Evolutionary conservation across 2,797 vertebrate genomes (phyloP).

Genomic region (Hyperoplus immaculatus): DNA sequence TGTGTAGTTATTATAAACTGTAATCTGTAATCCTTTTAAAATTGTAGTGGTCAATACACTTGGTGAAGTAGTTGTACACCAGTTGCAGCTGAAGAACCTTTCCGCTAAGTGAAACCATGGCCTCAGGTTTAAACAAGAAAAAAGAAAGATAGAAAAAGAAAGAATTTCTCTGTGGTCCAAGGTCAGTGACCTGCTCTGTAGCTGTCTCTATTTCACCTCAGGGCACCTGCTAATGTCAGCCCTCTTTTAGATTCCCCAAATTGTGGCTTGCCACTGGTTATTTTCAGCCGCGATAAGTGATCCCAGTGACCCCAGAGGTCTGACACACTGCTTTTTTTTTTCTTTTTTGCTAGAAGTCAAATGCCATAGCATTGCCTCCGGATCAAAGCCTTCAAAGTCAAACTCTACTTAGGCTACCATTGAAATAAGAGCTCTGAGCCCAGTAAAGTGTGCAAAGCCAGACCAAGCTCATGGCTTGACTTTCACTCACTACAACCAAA

Average conservation of each 20-base stretch:
- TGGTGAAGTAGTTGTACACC: constrained; percentile 56
- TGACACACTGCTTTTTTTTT: constrained; percentile 77
- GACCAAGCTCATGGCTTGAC: constrained; percentile 75
- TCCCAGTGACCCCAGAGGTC: constrained; percentile 86
- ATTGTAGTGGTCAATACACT: constrained; percentile 30
- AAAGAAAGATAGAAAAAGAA: constrained; percentile 57
- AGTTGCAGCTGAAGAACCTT: constrained; percentile 70
- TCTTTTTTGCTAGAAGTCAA: constrained; percentile 86
- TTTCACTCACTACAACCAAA: constrained; percentile 77
- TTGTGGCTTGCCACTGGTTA: constrained; percentile 85
- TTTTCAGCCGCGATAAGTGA: constrained; percentile 88
- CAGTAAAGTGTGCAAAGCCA: constrained; percentile 78
- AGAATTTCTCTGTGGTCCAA: constrained; percentile 85
- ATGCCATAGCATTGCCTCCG: constrained; percentile 87
- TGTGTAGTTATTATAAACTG: no score
- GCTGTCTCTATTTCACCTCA: constrained; percentile 86
- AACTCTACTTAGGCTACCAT: constrained; percentile 87
- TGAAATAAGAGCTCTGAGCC: constrained; percentile 86
- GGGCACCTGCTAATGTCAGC: constrained; percentile 87
- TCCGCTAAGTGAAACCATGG: constrained; percentile 81
- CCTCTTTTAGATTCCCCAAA: constrained; percentile 82
- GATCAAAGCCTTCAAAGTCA: constrained; percentile 89
- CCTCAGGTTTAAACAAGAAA: constrained; percentile 76
- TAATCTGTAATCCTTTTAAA: no score
- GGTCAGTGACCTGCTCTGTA: constrained; percentile 88